Conservation (phyloP, 2,797 vertebrate species). For the Taenioides sp. region DNA sequence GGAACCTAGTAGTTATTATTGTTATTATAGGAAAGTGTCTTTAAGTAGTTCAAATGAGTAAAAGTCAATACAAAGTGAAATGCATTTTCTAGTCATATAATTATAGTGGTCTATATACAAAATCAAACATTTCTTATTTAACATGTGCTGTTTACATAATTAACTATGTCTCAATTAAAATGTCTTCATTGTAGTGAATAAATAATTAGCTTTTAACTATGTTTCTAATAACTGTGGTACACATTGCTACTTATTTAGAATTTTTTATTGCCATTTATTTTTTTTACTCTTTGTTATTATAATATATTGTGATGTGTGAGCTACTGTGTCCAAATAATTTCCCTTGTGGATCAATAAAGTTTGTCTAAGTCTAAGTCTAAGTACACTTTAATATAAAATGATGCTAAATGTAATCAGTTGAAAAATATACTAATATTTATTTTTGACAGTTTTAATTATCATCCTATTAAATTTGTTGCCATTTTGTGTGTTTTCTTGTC, state of each 20-base stretch:
- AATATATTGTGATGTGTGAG: too few species aligned
- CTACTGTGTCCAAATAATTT: too few species aligned
- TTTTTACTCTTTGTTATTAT: too few species aligned
- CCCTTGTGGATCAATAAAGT: too few species aligned
- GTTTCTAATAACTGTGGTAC: too few species aligned
- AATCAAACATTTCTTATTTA: not conserved
- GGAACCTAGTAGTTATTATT: not conserved
- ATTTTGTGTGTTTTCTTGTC: constrained; percentile 37
- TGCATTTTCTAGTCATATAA: not conserved
- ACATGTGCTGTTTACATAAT: too few species aligned
- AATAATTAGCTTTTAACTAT: not conserved
- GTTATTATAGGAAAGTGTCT: not conserved
- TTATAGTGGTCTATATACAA: not conserved
- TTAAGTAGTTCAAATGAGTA: not conserved
- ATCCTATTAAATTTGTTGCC: not conserved
- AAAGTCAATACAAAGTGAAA: not conserved
- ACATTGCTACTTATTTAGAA: too few species aligned
- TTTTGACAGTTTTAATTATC: not conserved
- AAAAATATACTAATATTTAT: not conserved
- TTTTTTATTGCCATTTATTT: too few species aligned
- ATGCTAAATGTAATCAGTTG: too few species aligned
- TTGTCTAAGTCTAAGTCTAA: too few species aligned
- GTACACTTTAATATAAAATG: not conserved
- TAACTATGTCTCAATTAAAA: too few species aligned
- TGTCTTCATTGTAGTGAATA: too few species aligned